Evolutionary conservation across 2,113 vertebrate genomes (phyloP).

Genomic region (Heterotilapia buettikoferi): DNA sequence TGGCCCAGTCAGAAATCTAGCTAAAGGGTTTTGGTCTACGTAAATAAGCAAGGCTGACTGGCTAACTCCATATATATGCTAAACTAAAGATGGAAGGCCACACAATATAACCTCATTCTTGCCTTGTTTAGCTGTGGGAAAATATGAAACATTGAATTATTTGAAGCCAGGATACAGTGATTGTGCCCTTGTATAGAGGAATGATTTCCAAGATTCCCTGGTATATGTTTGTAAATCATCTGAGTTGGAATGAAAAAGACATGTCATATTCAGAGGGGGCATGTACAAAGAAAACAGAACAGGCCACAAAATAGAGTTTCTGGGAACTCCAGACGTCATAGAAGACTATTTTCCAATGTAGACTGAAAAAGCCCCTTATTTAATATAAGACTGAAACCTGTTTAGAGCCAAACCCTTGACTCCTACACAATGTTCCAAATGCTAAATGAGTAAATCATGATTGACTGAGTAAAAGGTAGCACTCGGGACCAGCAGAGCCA

Average conservation of each 20-base stretch:
- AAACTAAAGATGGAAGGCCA: not conserved
- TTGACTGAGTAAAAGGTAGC: not conserved
- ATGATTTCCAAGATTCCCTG: not conserved
- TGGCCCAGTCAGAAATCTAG: not conserved
- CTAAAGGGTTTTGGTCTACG: not conserved
- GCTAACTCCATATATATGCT: not conserved
- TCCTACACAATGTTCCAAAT: not conserved
- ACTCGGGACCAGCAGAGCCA: not conserved
- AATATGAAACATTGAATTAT: not conserved
- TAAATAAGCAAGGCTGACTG: not conserved
- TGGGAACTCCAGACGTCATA: not conserved
- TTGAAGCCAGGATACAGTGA: not conserved
- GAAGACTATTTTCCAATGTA: not conserved
- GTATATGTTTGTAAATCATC: not conserved
- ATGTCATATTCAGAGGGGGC: not conserved
- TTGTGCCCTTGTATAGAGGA: not conserved
- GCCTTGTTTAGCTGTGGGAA: not conserved
- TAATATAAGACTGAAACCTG: not conserved
- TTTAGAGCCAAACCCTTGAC: not conserved
- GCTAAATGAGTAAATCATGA: not conserved
- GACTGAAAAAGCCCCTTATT: not conserved
- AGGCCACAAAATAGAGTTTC: not conserved
- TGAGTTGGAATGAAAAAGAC: not conserved
- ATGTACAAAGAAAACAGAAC: not conserved
- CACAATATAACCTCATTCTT: not conserved